These are phyloP conservation scores for Crocuta crocuta DNA, from an alignment of 2,113 vertebrate species.

Conservation along the genomic window DNA sequence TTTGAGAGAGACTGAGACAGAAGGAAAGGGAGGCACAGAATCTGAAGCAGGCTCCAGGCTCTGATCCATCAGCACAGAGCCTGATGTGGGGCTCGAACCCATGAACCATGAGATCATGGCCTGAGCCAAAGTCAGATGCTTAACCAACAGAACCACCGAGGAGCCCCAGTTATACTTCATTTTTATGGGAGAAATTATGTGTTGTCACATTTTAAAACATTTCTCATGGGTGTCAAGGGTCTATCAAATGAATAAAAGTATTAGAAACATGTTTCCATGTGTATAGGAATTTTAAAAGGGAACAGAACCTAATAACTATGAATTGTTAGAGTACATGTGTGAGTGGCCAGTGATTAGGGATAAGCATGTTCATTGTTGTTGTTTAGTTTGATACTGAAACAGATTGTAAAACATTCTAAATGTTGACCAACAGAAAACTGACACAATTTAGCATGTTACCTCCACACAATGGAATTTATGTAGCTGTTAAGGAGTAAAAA, in stretches of 20 bases:
- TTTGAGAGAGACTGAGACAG: no score
- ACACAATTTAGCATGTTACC: not conserved
- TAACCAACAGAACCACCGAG: no score
- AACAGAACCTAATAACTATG: not conserved
- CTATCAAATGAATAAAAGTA: not conserved
- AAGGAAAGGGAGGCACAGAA: no score
- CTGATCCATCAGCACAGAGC: no score
- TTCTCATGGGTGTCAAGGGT: not conserved
- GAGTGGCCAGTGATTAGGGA: not conserved
- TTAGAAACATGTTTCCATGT: not conserved
- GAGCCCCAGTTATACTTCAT: not conserved
- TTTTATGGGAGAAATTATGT: conserved; percentile 14
- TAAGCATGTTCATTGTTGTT: not conserved
- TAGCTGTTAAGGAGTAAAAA: not conserved
- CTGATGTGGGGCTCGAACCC: no score
- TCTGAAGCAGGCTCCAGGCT: no score
- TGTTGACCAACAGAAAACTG: not conserved
- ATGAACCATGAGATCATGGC: no score
- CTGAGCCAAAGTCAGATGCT: no score
- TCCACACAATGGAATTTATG: not conserved
- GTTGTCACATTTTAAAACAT: not conserved
- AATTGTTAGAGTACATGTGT: not conserved
- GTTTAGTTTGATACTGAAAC: not conserved
- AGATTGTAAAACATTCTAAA: not conserved
- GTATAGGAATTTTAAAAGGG: not conserved